Conservation (phyloP, 2,888 invertebrate genomes). For the Limenitis camilla region DNA sequence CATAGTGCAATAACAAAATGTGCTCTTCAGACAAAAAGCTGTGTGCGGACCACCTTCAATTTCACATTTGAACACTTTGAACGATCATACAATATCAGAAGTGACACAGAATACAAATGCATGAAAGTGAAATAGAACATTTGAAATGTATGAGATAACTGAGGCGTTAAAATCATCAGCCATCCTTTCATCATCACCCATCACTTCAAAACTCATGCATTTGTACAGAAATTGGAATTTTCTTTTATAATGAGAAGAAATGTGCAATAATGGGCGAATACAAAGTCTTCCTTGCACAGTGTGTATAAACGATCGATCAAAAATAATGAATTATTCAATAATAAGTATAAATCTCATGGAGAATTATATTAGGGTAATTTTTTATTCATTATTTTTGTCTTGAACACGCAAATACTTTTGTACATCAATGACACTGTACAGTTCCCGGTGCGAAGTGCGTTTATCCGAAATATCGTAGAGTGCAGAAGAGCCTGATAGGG, state of each 20-base stretch:
- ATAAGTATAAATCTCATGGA: conserved; percentile 1
- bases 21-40: conserved; percentile 64
- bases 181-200: conserved; percentile 51
- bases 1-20: conserved; percentile 57
- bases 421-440: conserved; percentile 52
- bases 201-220: conserved; percentile 61
- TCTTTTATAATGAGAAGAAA: conserved; percentile 34
- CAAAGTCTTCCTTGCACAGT: conserved; percentile 31
- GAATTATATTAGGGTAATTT: neutral
- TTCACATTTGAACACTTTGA: conserved; percentile 42
- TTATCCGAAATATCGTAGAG: conserved; percentile 46
- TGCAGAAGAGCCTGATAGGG: conserved; percentile 38
- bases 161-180: conserved; percentile 67
- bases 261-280: conserved; percentile 41
- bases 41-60: conserved; percentile 54
- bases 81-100: conserved; percentile 34
- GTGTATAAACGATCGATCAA: conserved; percentile 35
- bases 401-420: conserved; percentile 28
- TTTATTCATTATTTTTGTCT: conserved; percentile 46
- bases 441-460: conserved; percentile 54
- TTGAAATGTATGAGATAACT: conserved; percentile 47
- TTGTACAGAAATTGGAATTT: conserved; percentile 68
- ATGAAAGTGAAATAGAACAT: conserved; percentile 49
- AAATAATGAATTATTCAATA: conserved; percentile 41
- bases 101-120: conserved; percentile 47